phyloP scores from a whole-genome alignment of 2,113 vertebrate species.

The Regulus satrapa region DNA sequence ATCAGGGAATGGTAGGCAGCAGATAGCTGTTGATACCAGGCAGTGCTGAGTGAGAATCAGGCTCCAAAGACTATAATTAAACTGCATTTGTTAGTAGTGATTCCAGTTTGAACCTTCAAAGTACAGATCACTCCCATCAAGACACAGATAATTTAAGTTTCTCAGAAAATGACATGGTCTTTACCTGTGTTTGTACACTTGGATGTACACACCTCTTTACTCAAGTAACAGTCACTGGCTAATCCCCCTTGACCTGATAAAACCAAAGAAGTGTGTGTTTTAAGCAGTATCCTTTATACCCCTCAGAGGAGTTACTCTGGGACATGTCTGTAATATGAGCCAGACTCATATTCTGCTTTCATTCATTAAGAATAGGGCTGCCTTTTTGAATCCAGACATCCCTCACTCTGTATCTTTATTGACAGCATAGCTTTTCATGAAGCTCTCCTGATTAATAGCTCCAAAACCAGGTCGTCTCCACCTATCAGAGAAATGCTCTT shows the following conservation, averaged over 20 bases:
- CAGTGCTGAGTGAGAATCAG: not conserved
- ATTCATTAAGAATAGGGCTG: not conserved
- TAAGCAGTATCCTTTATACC: not conserved
- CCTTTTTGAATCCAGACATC: not conserved
- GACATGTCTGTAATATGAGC: not conserved
- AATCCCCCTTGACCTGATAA: rapidly evolving
- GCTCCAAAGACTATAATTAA: not conserved
- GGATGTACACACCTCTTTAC: not conserved
- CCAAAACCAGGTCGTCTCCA: not conserved
- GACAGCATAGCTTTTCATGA: not conserved
- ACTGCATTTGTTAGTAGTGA: not conserved
- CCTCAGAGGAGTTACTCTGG: not conserved
- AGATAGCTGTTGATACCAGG: not conserved
- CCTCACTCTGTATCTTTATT: not conserved
- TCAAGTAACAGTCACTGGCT: not conserved
- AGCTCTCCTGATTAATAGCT: not conserved
- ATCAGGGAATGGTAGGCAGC: not conserved
- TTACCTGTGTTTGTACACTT: not conserved
- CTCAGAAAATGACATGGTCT: not conserved
- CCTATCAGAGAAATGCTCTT: not conserved
- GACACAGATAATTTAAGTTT: not conserved
- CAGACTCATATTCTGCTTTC: not conserved
- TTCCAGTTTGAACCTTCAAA: not conserved
- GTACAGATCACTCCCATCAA: not conserved
- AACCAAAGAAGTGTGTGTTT: not conserved